These are phyloP conservation scores for Cydia amplana DNA, from an alignment of 1,140 invertebrate genomes.

Conservation along the genomic window DNA sequence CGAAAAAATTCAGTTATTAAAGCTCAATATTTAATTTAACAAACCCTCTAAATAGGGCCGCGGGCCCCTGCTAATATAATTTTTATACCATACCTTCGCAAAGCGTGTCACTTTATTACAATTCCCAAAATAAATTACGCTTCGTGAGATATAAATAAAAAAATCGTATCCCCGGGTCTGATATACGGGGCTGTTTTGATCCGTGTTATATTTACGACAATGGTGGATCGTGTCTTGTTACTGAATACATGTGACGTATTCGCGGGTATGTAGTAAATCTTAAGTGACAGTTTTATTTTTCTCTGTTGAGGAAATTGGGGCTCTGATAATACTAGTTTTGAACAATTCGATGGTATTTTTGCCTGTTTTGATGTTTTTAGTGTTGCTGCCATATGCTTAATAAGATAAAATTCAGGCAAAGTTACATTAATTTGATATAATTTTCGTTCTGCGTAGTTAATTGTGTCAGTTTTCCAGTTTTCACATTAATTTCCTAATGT, in stretches of 20 bases:
- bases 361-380: too few relatives aligned
- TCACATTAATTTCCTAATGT: too few relatives aligned
- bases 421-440: too few relatives aligned
- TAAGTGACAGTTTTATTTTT: neutral
- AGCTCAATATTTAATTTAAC: neutral
- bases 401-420: too few relatives aligned
- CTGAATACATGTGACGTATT: conserved; percentile 21
- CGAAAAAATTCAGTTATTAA: neutral
- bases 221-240: neutral
- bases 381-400: too few relatives aligned
- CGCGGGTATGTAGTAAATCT: neutral
- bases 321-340: neutral
- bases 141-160: conserved; percentile 8
- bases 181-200: conserved; percentile 26
- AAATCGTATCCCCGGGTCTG: conserved; percentile 21
- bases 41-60: neutral
- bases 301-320: neutral
- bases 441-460: too few relatives aligned
- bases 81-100: conserved; percentile 21
- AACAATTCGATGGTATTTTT: neutral
- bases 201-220: conserved; percentile 17
- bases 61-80: conserved; percentile 13
- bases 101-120: conserved; percentile 18
- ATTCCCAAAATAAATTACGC: conserved; percentile 20
- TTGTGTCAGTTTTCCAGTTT: too few relatives aligned